Percentiles rank a stretch among this genome's conserved stretches.
These are phyloP conservation scores for Brachionus paranguensis DNA, from an alignment of 1,140 invertebrate species.

Conservation along the genomic window DNA sequence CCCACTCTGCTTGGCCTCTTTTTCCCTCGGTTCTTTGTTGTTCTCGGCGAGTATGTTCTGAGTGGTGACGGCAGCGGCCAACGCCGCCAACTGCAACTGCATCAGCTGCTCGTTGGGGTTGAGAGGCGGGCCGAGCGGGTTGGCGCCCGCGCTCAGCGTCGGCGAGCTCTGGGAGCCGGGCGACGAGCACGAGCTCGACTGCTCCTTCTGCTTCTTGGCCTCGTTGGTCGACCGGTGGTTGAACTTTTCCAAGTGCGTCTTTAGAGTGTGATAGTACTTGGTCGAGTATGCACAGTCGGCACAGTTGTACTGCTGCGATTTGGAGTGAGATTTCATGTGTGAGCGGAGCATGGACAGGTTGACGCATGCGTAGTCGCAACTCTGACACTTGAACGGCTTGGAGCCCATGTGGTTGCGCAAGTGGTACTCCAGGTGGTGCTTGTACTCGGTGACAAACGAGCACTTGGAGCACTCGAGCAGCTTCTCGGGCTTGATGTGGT, in stretches of 20 bases:
- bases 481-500: slow-evolving; percentile 87
- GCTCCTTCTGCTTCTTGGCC: not conserved
- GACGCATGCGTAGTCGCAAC: slow-evolving; percentile 69
- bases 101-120: not conserved
- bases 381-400: slow-evolving; percentile 90
- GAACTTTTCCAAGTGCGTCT: slow-evolving; percentile 87
- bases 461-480: slow-evolving; percentile 82
- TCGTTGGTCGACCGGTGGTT: slow-evolving; percentile 60
- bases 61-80: not conserved
- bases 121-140: not conserved
- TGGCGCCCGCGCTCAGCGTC: not conserved
- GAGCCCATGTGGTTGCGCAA: slow-evolving; percentile 86
- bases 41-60: not conserved
- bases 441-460: slow-evolving; percentile 95
- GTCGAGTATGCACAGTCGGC: slow-evolving; percentile 90
- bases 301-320: slow-evolving; percentile 90
- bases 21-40: not conserved
- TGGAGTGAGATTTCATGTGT: slow-evolving; percentile 95
- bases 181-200: not conserved
- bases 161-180: not conserved
- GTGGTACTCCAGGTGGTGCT: slow-evolving; percentile 96
- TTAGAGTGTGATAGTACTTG: slow-evolving; percentile 95
- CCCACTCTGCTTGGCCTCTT: not conserved
- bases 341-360: slow-evolving; percentile 99
- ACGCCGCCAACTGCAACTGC: not conserved